phyloP scores from a whole-genome alignment of 35 echinoderm and acorn worm species.

The Heliocidaris tuberculata region DNA sequence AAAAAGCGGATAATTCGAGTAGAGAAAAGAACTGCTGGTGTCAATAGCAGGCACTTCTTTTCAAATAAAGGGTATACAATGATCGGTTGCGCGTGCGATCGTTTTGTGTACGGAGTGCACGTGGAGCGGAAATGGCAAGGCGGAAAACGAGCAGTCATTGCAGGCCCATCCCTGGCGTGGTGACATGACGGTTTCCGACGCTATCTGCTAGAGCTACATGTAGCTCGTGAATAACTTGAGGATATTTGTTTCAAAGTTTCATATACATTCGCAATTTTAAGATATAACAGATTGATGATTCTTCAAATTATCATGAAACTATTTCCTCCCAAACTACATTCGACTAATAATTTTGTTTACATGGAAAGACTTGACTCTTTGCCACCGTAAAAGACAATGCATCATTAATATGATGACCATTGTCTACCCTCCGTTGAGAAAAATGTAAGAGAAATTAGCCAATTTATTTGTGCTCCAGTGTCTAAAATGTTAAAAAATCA shows the following conservation, averaged over 20 bases:
- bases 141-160: constrained; percentile 29
- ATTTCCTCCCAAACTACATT: too few relatives aligned
- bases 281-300: too few relatives aligned
- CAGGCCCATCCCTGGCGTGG: neutral
- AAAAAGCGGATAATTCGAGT: constrained; percentile 29
- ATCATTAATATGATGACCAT: too few relatives aligned
- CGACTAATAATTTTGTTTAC: too few relatives aligned
- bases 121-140: neutral
- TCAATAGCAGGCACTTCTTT: constrained; percentile 21
- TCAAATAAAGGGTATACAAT: neutral
- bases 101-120: neutral
- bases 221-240: neutral
- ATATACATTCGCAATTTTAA: too few relatives aligned
- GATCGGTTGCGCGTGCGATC: neutral
- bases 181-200: neutral
- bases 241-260: neutral
- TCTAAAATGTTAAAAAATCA: too few relatives aligned
- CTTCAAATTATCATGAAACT: too few relatives aligned
- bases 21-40: neutral
- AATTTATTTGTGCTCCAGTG: too few relatives aligned
- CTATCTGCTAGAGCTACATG: neutral
- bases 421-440: too few relatives aligned
- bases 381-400: too few relatives aligned
- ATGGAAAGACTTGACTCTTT: too few relatives aligned
- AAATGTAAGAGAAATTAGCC: too few relatives aligned